A percentile compares a stretch with the other conserved stretches of the same genome.
Evolutionary conservation across 2,888 invertebrate genomes (phyloP).

Genomic region (Oscheius onirici): DNA sequence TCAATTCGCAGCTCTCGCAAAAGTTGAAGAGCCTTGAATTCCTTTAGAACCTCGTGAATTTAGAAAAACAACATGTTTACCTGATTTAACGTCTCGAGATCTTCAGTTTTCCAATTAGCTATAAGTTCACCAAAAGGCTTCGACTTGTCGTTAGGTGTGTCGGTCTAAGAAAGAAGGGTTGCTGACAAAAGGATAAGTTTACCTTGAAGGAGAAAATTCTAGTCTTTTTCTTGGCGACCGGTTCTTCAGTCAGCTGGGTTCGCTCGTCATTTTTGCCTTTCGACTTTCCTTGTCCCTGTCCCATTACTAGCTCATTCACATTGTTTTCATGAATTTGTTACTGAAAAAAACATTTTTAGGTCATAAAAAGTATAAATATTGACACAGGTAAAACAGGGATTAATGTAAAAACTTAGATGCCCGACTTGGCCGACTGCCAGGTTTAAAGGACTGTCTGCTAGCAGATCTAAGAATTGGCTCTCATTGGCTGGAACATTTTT

Average conservation of each 20-base stretch:
- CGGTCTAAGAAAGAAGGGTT: conserved; percentile 29
- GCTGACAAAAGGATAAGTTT: not conserved
- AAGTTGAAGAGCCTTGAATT: conserved; percentile 22
- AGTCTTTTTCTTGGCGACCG: conserved; percentile 1
- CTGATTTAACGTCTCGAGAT: conserved; percentile 36
- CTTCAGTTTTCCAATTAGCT: conserved; percentile 44
- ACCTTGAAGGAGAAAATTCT: conserved; percentile 45
- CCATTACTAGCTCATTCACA: conserved; percentile 1
- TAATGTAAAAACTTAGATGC: conserved; percentile 12
- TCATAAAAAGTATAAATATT: not conserved
- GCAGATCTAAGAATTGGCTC: not conserved
- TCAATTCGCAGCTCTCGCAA: conserved; percentile 5
- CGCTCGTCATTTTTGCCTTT: conserved; percentile 5
- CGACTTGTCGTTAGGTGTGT: conserved; percentile 28
- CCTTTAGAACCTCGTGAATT: conserved; percentile 9
- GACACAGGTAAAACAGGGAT: conserved; percentile 12
- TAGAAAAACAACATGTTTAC: not conserved
- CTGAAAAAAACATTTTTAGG: not conserved
- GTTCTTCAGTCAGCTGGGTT: not conserved
- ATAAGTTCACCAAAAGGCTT: conserved; percentile 46
- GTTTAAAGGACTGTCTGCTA: conserved; percentile 23
- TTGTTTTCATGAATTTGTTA: not conserved
- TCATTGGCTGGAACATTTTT: not conserved
- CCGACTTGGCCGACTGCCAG: conserved; percentile 17
- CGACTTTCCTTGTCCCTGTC: conserved; percentile 10